Evolutionary conservation across 2,797 vertebrate genomes (phyloP).

Genomic region (Heliangelus exortis): DNA sequence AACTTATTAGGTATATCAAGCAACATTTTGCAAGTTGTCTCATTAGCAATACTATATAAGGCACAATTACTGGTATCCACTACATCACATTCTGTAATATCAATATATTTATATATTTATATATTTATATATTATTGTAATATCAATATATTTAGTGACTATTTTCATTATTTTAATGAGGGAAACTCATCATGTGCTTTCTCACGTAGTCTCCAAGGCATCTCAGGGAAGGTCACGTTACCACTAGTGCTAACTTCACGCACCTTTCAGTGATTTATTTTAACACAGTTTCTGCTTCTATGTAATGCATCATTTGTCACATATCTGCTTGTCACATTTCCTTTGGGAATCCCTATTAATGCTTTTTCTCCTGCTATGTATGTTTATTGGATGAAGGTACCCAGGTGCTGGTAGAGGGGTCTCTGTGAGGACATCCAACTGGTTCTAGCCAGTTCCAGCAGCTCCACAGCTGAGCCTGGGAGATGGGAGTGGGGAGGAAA

Average conservation of each 20-base stretch:
- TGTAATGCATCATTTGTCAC: neutral
- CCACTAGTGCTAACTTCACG: neutral
- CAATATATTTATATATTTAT: no score
- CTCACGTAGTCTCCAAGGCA: neutral
- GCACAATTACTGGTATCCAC: neutral
- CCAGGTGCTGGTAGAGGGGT: neutral
- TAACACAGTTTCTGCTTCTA: neutral
- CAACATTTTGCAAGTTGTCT: neutral
- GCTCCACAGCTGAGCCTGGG: neutral
- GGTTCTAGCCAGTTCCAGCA: accelerated
- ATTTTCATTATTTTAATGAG: neutral
- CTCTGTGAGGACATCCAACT: no score
- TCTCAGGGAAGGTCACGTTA: neutral
- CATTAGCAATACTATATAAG: neutral
- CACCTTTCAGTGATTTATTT: neutral
- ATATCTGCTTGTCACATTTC: neutral
- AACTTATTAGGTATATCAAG: neutral
- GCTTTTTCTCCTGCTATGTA: neutral
- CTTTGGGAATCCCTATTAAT: neutral
- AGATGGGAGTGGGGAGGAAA: accelerated
- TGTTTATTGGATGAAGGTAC: neutral
- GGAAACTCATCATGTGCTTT: accelerated
- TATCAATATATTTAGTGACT: neutral
- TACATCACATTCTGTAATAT: neutral
- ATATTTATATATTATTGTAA: no score